Evolutionary conservation across 2,113 vertebrate species (phyloP).

Genomic region (Chrysochloris asiatica): DNA sequence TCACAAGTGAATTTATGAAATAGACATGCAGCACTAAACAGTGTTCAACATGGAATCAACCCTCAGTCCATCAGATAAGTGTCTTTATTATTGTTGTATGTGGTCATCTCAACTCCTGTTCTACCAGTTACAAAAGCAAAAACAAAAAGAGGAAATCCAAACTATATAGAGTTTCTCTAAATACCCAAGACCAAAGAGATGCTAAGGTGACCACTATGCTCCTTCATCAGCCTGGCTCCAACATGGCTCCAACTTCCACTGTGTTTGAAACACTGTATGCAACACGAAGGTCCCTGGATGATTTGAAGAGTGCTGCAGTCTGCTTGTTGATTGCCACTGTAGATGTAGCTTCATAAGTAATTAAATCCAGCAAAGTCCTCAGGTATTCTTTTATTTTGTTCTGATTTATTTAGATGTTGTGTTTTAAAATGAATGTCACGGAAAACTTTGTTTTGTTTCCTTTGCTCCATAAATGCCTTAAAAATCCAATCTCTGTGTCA

Average conservation of each 20-base stretch:
- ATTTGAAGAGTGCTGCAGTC: not conserved
- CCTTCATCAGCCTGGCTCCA: not conserved
- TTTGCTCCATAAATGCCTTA: constrained; percentile 70
- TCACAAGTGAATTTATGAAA: not conserved
- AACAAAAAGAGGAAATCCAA: not conserved
- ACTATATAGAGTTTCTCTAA: not conserved
- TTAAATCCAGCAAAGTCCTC: constrained; percentile 53
- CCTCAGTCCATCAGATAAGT: not conserved
- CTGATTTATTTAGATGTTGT: constrained; percentile 65
- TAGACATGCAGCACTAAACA: not conserved
- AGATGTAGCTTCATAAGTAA: not conserved
- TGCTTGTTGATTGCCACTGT: not conserved
- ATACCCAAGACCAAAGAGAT: not conserved
- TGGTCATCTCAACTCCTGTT: not conserved
- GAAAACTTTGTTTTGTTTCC: constrained; percentile 71
- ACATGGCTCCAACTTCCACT: not conserved
- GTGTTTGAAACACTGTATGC: not conserved
- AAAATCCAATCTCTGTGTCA: constrained; percentile 78
- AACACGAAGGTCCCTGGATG: not conserved
- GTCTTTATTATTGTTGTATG: not conserved
- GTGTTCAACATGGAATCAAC: not conserved
- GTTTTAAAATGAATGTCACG: constrained; percentile 50
- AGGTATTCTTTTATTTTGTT: constrained; percentile 42
- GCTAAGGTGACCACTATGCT: fast-evolving
- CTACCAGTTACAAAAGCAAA: not conserved